Evolutionary conservation across 2,797 vertebrate genomes (phyloP).

Genomic region (Molothrus aeneus): DNA sequence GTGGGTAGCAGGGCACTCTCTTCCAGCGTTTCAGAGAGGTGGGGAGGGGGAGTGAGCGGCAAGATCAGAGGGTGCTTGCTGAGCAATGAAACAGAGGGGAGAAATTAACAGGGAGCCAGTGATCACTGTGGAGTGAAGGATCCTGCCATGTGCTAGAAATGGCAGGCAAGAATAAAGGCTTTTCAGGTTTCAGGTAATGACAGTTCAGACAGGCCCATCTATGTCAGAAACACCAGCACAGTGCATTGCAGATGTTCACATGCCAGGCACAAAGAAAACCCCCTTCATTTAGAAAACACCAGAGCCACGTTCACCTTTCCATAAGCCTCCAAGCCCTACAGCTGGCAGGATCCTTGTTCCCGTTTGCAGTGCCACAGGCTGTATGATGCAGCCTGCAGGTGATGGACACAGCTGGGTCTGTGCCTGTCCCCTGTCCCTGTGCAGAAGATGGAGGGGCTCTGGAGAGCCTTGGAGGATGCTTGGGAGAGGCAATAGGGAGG

Average conservation of each 20-base stretch:
- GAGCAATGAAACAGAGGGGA: not conserved
- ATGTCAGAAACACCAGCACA: not conserved
- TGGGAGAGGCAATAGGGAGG: not conserved
- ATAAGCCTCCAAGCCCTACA: not conserved
- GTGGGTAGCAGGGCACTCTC: not conserved
- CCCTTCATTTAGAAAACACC: not conserved
- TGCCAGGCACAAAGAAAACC: not conserved
- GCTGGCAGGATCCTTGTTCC: not conserved
- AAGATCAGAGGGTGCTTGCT: not conserved
- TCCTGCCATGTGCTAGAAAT: not conserved
- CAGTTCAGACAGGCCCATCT: not conserved
- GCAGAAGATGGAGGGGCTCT: not conserved
- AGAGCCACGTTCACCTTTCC: rapidly evolving
- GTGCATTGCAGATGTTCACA: not conserved
- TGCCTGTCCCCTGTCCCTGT: not conserved
- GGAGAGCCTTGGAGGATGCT: not conserved
- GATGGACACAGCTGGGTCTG: too few species aligned
- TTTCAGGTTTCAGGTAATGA: not conserved
- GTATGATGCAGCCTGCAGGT: not conserved
- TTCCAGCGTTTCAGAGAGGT: not conserved
- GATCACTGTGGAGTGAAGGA: not conserved
- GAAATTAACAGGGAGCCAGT: not conserved
- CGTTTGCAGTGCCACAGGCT: not conserved
- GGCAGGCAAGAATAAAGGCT: not conserved
- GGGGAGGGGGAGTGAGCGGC: not conserved